These are phyloP conservation scores for Sardinella longiceps DNA, from an alignment of 2,797 vertebrate species.

Conservation along the genomic window DNA sequence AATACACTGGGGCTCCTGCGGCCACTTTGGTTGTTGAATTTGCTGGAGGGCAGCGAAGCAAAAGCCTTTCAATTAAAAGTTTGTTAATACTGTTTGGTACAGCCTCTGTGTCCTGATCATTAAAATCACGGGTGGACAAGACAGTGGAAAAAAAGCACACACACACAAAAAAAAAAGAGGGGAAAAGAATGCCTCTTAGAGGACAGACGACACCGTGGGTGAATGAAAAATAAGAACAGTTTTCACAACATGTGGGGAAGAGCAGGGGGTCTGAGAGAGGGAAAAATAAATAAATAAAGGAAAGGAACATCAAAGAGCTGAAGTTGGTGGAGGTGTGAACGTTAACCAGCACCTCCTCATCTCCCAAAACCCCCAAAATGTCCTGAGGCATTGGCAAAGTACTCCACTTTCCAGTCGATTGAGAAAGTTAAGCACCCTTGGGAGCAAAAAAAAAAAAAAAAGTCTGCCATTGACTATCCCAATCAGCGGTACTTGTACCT, in stretches of 20 bases:
- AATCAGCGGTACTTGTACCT: background rate
- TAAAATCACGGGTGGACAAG: background rate
- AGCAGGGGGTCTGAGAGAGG: background rate
- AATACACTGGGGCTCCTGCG: slow-evolving; percentile 45
- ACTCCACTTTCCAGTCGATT: background rate
- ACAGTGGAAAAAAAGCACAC: background rate
- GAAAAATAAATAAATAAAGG: too few relatives aligned
- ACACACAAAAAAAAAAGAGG: background rate
- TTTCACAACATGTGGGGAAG: background rate
- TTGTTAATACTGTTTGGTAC: slow-evolving; percentile 59
- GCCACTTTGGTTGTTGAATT: slow-evolving; percentile 55
- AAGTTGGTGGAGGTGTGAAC: background rate
- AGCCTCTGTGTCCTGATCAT: slow-evolving; percentile 28
- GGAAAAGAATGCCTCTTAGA: background rate
- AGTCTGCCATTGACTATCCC: background rate
- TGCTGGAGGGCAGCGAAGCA: slow-evolving; percentile 59
- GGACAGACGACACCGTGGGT: background rate
- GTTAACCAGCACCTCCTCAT: background rate
- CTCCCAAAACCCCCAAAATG: background rate
- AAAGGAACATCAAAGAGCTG: background rate
- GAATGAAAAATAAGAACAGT: background rate
- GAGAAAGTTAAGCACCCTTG: background rate
- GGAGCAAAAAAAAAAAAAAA: background rate
- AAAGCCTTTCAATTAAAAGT: slow-evolving; percentile 68
- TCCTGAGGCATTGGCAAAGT: background rate